These are phyloP conservation scores for Thecophora atra DNA, from an alignment of 2,888 invertebrate genomes.

Conservation along the genomic window DNA sequence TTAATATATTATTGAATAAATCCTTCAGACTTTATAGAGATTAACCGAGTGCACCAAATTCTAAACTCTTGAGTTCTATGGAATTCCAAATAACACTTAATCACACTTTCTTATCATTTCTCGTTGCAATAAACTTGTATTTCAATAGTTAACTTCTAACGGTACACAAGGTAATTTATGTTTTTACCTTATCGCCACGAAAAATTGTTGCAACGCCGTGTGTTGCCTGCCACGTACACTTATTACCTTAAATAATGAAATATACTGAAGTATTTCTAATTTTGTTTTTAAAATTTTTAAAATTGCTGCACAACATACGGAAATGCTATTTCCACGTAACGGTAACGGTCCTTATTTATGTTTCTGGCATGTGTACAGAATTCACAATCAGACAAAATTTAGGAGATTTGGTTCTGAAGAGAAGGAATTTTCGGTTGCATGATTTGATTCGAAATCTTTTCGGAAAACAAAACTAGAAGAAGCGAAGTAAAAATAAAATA, in stretches of 20 bases:
- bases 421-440: background rate
- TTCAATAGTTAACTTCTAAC: too few species aligned
- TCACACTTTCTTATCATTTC: too few species aligned
- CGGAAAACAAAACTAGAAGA: background rate
- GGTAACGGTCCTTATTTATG: background rate
- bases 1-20: too few species aligned
- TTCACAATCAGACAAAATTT: background rate
- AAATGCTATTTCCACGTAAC: background rate
- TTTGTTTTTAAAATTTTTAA: constrained; percentile 8
- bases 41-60: too few species aligned
- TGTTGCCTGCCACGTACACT: background rate
- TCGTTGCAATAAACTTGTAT: too few species aligned
- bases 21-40: too few species aligned
- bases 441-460: background rate
- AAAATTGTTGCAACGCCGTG: too few species aligned
- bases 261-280: background rate
- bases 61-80: too few species aligned
- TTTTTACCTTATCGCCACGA: too few species aligned
- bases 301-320: background rate
- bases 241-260: constrained; percentile 3
- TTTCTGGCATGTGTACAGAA: background rate
- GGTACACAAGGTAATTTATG: too few species aligned
- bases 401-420: background rate
- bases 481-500: background rate
- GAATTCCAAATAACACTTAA: too few species aligned